Conservation (phyloP, 2,888 invertebrate genomes). For the Meliscaeva auricollis region DNA sequence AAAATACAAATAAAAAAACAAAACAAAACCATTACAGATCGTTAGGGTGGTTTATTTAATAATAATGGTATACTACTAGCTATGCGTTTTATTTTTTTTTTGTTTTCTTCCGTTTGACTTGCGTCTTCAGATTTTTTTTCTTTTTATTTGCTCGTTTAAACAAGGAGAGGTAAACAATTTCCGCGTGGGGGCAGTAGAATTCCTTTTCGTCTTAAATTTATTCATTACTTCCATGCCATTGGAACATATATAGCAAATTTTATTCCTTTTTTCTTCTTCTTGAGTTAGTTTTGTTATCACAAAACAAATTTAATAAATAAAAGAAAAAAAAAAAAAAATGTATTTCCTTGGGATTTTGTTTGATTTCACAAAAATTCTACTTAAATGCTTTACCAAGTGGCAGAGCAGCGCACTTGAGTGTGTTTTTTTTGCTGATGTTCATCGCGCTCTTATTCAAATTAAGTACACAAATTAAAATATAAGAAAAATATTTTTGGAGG, state of each 20-base stretch:
- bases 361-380: slow-evolving; percentile 59
- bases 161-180: slow-evolving; percentile 43
- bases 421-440: slow-evolving; percentile 22
- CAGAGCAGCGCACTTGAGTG: slow-evolving; percentile 56
- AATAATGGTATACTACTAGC: slow-evolving; percentile 51
- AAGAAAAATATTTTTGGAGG: slow-evolving; percentile 44
- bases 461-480: slow-evolving; percentile 65
- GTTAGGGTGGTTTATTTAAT: slow-evolving; percentile 74
- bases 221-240: slow-evolving; percentile 74
- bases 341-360: slow-evolving; percentile 46
- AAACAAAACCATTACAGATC: slow-evolving; percentile 63
- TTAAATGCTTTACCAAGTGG: slow-evolving; percentile 61
- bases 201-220: slow-evolving; percentile 61
- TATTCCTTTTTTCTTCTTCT: slow-evolving; percentile 13
- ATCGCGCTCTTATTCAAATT: slow-evolving; percentile 52
- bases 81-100: slow-evolving; percentile 60
- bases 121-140: slow-evolving; percentile 26
- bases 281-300: slow-evolving; percentile 32
- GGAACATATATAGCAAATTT: slow-evolving; percentile 39
- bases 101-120: slow-evolving; percentile 51
- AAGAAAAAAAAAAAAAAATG: slow-evolving; percentile 18
- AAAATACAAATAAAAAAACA: slow-evolving; percentile 29
- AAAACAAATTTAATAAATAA: slow-evolving; percentile 25
- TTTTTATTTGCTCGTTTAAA: slow-evolving; percentile 29
- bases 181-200: slow-evolving; percentile 51